Conservation (phyloP, 2,888 invertebrate species). For the Tetanocera ferruginea region DNA sequence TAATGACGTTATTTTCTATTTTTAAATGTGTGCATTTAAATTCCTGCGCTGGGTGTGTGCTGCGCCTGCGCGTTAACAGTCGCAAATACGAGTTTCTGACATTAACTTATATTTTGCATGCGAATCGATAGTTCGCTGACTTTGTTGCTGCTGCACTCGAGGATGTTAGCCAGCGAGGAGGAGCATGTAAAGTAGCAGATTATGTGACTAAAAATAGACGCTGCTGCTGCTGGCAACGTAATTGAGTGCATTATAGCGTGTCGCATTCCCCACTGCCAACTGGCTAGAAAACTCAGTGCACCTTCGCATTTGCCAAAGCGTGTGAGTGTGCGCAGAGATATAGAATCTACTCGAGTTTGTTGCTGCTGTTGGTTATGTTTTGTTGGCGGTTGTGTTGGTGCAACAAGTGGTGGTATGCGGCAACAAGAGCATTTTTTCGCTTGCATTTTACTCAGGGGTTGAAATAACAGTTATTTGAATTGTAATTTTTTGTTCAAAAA, state of each 20-base stretch:
- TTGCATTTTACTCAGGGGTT: too few relatives aligned
- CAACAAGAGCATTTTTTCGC: not conserved
- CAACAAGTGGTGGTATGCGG: conserved; percentile 11
- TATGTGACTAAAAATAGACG: conserved; percentile 25
- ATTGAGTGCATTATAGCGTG: conserved; percentile 28
- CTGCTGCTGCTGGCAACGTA: conserved; percentile 11
- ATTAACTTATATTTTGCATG: conserved; percentile 10
- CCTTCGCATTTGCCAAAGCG: not conserved
- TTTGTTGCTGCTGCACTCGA: too few relatives aligned
- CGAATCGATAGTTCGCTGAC: not conserved
- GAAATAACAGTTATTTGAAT: too few relatives aligned
- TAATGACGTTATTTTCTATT: not conserved
- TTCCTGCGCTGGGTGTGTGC: conserved; percentile 4
- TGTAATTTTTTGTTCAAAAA: too few relatives aligned
- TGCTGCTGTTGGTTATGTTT: too few relatives aligned
- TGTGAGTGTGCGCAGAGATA: not conserved
- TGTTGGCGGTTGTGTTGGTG: not conserved
- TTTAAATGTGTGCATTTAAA: not conserved
- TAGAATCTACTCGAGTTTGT: not conserved
- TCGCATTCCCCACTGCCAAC: not conserved
- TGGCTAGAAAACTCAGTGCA: not conserved
- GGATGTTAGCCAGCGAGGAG: too few relatives aligned
- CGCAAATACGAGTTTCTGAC: not conserved
- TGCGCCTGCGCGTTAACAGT: not conserved
- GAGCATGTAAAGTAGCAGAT: conserved; percentile 5